phyloP scores from a whole-genome alignment of 2,888 invertebrate species.

The Harmothoe impar region DNA sequence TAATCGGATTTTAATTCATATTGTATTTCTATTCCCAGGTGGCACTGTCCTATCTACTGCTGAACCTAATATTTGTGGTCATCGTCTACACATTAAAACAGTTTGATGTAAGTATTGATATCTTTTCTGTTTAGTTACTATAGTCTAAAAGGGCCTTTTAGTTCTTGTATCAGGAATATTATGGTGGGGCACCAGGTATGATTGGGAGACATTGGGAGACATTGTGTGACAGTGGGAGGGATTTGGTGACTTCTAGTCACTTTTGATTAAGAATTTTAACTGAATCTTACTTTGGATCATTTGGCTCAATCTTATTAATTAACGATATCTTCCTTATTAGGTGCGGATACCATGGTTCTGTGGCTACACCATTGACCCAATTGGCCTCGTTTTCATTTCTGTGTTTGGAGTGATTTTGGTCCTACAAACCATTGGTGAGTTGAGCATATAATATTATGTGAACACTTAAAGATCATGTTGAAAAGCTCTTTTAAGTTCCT shows the following conservation, averaged over 20 bases:
- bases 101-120: constrained; percentile 32
- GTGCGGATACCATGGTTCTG: neutral
- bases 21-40: neutral
- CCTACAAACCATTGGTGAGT: constrained; percentile 6
- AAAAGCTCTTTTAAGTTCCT: too few relatives aligned
- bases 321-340: neutral
- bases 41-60: neutral
- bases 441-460: neutral
- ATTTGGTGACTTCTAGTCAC: too few relatives aligned
- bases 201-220: too few relatives aligned
- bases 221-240: too few relatives aligned
- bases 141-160: constrained; percentile 4
- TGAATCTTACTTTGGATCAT: too few relatives aligned
- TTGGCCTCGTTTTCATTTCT: constrained; percentile 9
- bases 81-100: constrained; percentile 21
- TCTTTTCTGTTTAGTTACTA: too few relatives aligned
- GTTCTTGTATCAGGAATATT: too few relatives aligned
- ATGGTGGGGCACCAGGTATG: too few relatives aligned
- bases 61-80: constrained; percentile 29
- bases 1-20: too few relatives aligned
- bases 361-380: constrained; percentile 23
- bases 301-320: too few relatives aligned
- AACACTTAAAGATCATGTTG: too few relatives aligned
- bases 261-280: too few relatives aligned
- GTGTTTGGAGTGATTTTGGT: constrained; percentile 2